Base-by-base conservation (phyloP, 2,797 vertebrate species). In the Pseudopleuronectes americanus region DNA sequence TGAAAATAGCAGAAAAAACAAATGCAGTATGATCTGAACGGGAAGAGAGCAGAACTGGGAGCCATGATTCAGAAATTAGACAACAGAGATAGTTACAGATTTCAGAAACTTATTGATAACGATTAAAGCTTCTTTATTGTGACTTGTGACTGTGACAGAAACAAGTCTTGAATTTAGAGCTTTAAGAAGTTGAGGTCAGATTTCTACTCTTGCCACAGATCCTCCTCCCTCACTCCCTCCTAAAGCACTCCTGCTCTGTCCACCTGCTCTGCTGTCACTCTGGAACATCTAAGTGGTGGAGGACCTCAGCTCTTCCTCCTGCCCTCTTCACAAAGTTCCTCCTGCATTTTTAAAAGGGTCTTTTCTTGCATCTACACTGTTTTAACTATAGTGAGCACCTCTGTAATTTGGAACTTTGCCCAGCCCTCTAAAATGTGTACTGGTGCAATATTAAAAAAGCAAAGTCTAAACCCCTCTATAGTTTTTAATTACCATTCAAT, bases 101-200 rank as follows among this genome's bases (percentile, higher is more conserved):
- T 51, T 51, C 47, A 22, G 60, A 62, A 10, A 62, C n/a, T 60
- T 47, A 28, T 21, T 47, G 5, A 47, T 49, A 49, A 49, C 12
- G 19, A 31, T 49, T 31, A 49, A 61, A 60, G 33, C 17, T 49
- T 33, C 26, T 60, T 26, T 13, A 24, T 59, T 23, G 26, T 47
- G n/a, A n/a, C n/a, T n/a, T n/a, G n/a, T 19, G 22, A 47, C 41
- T 47, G 8, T 28, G 10, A 47, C 26, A 23, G 22, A n/a, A 49
- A 31, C 24, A 8, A n/a, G 17, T 19, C 43, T 48, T 17, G 31
- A 48, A 31, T 61, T 31, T 21, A 28, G 26, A 61, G 17, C 19
- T 31, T 3, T 13, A 19, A 43, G 57, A 24, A 56, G 2, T 33
- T 21, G 16, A 8, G 10, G 4, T n/a, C 13, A 52, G 13, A n/a